phyloP scores from a whole-genome alignment of 2,888 invertebrate genomes.

The Craniophora ligustri region DNA sequence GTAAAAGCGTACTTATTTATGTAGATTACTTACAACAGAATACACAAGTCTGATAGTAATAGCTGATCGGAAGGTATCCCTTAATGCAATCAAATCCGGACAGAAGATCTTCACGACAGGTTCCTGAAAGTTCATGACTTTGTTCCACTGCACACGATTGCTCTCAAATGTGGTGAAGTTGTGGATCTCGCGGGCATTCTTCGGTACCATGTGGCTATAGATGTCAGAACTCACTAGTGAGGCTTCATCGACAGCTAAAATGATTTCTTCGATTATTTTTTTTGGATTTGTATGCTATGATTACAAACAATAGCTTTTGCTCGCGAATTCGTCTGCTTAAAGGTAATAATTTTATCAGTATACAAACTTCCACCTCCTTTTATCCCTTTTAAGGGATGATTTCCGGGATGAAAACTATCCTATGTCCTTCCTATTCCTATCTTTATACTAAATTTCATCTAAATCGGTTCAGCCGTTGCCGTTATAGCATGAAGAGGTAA shows the following conservation, averaged over 20 bases:
- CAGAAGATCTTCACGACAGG: conserved; percentile 85
- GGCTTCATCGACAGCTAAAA: conserved; percentile 54
- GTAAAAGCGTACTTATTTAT: background rate
- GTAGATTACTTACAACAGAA: conserved; percentile 75
- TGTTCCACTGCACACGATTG: conserved; percentile 84
- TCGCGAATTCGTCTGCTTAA: too few relatives aligned
- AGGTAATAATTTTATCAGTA: too few relatives aligned
- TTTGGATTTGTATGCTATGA: too few relatives aligned
- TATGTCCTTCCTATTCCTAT: too few relatives aligned
- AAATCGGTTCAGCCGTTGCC: too few relatives aligned
- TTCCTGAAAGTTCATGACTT: conserved; percentile 86
- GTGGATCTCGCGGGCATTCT: conserved; percentile 68
- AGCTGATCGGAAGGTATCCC: conserved; percentile 87
- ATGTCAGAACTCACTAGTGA: conserved; percentile 67
- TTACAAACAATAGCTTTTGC: too few relatives aligned
- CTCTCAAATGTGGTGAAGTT: conserved; percentile 84
- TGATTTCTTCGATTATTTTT: background rate
- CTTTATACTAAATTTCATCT: too few relatives aligned
- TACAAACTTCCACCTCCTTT: too few relatives aligned
- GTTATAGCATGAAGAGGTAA: too few relatives aligned
- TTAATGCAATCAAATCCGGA: conserved; percentile 81
- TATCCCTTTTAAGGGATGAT: too few relatives aligned
- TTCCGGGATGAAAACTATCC: too few relatives aligned
- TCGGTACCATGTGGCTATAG: conserved; percentile 65
- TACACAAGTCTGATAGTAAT: conserved; percentile 86